Evolutionary conservation across 1,140 invertebrate genomes (phyloP), one percentile per base, ranked within the genome.

Genomic region (Myzus persicae): DNA sequence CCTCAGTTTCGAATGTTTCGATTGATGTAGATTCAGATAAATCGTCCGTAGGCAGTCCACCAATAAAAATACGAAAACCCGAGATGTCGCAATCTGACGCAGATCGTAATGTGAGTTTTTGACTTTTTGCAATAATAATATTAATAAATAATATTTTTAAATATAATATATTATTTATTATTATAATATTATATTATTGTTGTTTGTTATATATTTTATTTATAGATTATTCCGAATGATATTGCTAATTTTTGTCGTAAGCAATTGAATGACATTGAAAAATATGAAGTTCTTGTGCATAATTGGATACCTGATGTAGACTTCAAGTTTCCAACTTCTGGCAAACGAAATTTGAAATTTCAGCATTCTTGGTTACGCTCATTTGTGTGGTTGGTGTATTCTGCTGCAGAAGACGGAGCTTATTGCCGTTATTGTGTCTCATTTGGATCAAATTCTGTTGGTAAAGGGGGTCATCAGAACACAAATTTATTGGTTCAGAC

Each of bases 211-310:
- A 54, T 76, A 36, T 36, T 36, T 81, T 87, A 44, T 87, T 14
- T 14, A 87, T 87, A 87, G 84, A 87, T 18, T 44, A 46, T 44
- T 44, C 42, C 26, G 18, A 87, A 87, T 87, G 84, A 87, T 46
- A 87, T 87, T 31, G 84, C 42, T n/a, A 87, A 87, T 87, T 44
- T 44, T 44, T 87, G 84, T 87, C 42, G 42, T 20, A 44, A 87
- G 4, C 11, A 87, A n/a, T 87, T 87, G 42, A 44, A 87, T 7
- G 26, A 87, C 84, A 87, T 87, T 87, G 31, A n/a, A 87, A 87
- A 87, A 87, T 87, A 87, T n/a, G 42, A 87, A 87, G 42, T 87
- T 46, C 40, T 44, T 44, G 14, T 44, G 84, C 42, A 87, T 87
- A 20, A 87, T 87, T 89, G 88, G 88, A 54, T 89, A 89, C 48